Percentiles rank a stretch among this genome's conserved stretches.
phyloP scores from a whole-genome alignment of 2,113 vertebrate species.

The Alethe castanea region DNA sequence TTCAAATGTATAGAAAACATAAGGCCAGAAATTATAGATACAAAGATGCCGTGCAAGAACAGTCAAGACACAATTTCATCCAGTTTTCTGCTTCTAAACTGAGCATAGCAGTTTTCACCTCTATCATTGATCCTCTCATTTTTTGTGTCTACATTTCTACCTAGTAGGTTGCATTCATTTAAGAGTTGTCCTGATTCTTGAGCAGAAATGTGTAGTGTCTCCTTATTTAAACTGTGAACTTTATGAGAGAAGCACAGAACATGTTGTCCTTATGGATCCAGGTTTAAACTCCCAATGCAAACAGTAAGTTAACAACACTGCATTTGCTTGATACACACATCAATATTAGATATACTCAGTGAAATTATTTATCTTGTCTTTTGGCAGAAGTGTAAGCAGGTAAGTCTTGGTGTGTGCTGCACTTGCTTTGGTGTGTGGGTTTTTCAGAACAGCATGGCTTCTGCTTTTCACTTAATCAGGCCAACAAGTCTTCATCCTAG shows the following conservation, averaged over 20 bases:
- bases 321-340: not conserved
- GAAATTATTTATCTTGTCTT: not conserved
- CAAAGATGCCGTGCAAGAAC: not conserved
- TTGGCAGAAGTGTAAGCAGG: constrained; percentile 8
- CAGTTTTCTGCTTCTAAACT: not conserved
- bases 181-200: not conserved
- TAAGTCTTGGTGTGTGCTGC: not conserved
- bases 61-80: not conserved
- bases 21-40: not conserved
- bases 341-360: not conserved
- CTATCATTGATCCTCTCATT: not conserved
- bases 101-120: not conserved
- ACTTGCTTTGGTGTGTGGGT: not conserved
- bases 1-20: not conserved
- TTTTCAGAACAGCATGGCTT: not conserved
- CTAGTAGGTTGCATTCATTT: not conserved
- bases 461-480: not conserved
- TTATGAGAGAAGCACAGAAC: not conserved
- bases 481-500: not conserved
- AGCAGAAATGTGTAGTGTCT: not conserved
- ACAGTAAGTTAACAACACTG: not conserved
- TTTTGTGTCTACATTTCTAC: not conserved
- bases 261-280: not conserved
- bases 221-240: not conserved
- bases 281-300: not conserved